phyloP scores from a whole-genome alignment of 1,140 invertebrate genomes.

The Drosophila neocordata region DNA sequence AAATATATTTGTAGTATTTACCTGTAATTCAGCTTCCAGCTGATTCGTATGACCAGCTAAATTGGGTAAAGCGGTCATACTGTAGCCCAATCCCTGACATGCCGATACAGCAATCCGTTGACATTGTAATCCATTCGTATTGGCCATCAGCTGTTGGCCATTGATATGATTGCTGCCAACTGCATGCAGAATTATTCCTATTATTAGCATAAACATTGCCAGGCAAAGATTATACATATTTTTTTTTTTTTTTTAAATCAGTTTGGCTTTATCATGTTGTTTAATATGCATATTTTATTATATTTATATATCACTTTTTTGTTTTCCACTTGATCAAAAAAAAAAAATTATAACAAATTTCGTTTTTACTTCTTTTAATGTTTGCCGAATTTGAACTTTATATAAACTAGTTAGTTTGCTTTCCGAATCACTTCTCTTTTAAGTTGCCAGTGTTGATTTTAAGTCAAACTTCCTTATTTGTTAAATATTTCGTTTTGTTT shows the following conservation, averaged over 20 bases:
- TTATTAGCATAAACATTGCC: constrained; percentile 12
- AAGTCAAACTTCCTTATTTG: not conserved
- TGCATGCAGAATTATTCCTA: constrained; percentile 1
- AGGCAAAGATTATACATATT: constrained; percentile 6
- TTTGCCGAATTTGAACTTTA: not conserved
- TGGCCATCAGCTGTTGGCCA: constrained; percentile 13
- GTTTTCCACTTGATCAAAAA: not conserved
- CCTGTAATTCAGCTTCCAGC: constrained; percentile 88
- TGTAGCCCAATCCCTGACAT: constrained; percentile 93
- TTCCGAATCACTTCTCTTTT: too few relatives aligned
- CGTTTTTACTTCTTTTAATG: too few relatives aligned
- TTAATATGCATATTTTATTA: not conserved
- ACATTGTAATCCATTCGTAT: constrained; percentile 85
- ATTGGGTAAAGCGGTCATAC: constrained; percentile 94
- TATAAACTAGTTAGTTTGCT: not conserved
- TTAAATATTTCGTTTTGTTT: not conserved
- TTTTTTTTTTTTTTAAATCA: not conserved
- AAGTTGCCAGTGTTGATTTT: too few relatives aligned
- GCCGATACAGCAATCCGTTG: constrained; percentile 91
- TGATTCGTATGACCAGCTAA: constrained; percentile 90
- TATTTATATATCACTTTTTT: constrained; percentile 2
- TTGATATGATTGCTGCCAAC: constrained; percentile 11
- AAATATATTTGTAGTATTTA: constrained; percentile 57
- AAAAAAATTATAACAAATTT: not conserved
- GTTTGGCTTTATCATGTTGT: constrained; percentile 11